Percentiles rank a stretch among this genome's conserved stretches.
Conservation (phyloP, 2,113 vertebrate species). For the Calonectris borealis region DNA sequence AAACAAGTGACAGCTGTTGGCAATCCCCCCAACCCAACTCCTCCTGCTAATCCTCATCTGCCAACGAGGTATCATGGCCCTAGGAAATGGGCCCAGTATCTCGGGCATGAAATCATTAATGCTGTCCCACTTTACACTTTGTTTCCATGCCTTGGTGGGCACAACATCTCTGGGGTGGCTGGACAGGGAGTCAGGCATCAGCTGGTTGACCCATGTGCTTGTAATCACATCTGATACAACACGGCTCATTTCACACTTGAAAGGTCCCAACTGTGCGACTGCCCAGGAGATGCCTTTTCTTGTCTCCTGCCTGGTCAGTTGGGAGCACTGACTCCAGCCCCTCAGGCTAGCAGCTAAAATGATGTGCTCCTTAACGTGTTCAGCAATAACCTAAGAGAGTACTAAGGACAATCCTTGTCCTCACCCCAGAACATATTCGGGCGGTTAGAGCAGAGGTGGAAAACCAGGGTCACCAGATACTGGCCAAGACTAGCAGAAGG, state of each 20-base stretch:
- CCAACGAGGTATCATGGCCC: background rate
- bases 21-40: background rate
- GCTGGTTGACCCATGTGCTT: background rate
- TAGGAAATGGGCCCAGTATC: background rate
- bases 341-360: background rate
- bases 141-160: background rate
- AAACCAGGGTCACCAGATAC: background rate
- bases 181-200: background rate
- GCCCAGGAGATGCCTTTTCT: background rate
- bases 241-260: background rate
- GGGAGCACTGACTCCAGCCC: background rate
- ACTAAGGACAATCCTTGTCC: background rate
- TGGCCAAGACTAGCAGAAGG: background rate
- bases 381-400: background rate
- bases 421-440: background rate
- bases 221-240: background rate
- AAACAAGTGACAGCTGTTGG: background rate
- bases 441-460: background rate
- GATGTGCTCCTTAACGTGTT: background rate
- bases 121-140: background rate
- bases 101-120: background rate
- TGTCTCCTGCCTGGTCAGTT: background rate
- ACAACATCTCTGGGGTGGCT: background rate
- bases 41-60: conserved; percentile 19
- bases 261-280: background rate